These are phyloP conservation scores for Hipparchia sbordonii DNA, from an alignment of 2,888 invertebrate species.

Conservation along the genomic window DNA sequence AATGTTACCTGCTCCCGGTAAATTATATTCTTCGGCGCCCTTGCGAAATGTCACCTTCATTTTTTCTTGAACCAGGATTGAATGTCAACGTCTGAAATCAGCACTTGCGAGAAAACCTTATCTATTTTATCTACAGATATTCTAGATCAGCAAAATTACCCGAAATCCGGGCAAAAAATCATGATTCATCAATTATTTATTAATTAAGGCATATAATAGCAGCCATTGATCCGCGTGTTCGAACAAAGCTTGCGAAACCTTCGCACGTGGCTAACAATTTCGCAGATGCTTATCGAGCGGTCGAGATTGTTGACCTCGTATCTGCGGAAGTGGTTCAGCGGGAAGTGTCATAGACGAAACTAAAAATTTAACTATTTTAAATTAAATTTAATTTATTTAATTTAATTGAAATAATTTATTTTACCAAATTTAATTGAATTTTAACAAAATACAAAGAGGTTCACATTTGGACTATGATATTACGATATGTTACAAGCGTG, in stretches of 20 bases:
- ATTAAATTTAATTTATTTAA: neutral
- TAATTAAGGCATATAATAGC: constrained; percentile 12
- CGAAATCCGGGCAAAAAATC: neutral
- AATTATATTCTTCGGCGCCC: neutral
- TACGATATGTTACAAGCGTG: too few relatives aligned
- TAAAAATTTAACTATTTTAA: neutral
- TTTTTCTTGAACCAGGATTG: neutral
- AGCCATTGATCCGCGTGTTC: constrained; percentile 8
- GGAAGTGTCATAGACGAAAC: constrained; percentile 17
- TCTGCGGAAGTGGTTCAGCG: constrained; percentile 12
- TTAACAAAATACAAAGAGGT: too few relatives aligned
- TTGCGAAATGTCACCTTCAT: neutral
- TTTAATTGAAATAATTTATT: too few relatives aligned
- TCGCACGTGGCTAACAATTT: constrained; percentile 24
- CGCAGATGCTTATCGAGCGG: constrained; percentile 22
- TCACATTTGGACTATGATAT: too few relatives aligned
- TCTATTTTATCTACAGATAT: neutral
- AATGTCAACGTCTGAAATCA: constrained; percentile 7
- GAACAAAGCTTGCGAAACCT: constrained; percentile 19
- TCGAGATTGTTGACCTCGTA: constrained; percentile 22
- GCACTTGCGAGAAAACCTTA: neutral
- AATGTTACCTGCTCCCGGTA: too few relatives aligned
- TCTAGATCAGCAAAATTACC: neutral
- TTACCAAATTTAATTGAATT: too few relatives aligned
- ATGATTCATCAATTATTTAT: constrained; percentile 15